Evolutionary conservation across 2,797 vertebrate species (phyloP), one percentile per base, ranked within the genome.

Genomic region (Masticophis lateralis): DNA sequence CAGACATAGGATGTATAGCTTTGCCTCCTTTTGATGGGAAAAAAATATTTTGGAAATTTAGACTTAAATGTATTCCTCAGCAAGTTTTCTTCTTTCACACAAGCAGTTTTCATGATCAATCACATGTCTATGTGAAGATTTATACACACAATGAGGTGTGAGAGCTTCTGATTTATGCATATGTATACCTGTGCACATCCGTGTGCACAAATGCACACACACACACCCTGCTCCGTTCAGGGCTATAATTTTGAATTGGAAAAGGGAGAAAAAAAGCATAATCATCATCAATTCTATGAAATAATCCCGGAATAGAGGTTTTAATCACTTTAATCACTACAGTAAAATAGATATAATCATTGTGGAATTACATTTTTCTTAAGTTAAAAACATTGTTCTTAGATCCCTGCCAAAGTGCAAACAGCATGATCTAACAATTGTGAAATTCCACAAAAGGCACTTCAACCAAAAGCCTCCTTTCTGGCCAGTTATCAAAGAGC

Each of bases 141-240:
- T 18, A 18, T 51, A 14, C 43, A 90, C 2, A 20, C 13, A 89
- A 61, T 25, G 37, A 61, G 37, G 1, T 27, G 14, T 5, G 47
- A 90, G 32, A 88, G 27, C 18, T 53, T 69, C 16, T 69, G 16
- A 69, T 22, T n/a, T 66, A 27, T 47, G 43, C 22, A 9, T 27
- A 25, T 47, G 60, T 63, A 8, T 89, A 5, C 9, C 0, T 20
- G 6, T 18, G 7, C 14, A 2, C 14, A 28, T 32, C 12, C 3
- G 0, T 61, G 60, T 3, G 0, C 2, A 10, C 2, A 1, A 4
- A 14, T 2, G 22, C 63, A n/a, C 12, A n/a, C 28, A 22, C 32
- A 20, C 0, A 7, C 66, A 0, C 14, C 1, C 51, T 0, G 5
- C n/a, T 20, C 32, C 1, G 18, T 79, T 43, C 74, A 22, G 37